phyloP scores from a whole-genome alignment of 2,888 invertebrate species.

The Epirrhoe alternata region DNA sequence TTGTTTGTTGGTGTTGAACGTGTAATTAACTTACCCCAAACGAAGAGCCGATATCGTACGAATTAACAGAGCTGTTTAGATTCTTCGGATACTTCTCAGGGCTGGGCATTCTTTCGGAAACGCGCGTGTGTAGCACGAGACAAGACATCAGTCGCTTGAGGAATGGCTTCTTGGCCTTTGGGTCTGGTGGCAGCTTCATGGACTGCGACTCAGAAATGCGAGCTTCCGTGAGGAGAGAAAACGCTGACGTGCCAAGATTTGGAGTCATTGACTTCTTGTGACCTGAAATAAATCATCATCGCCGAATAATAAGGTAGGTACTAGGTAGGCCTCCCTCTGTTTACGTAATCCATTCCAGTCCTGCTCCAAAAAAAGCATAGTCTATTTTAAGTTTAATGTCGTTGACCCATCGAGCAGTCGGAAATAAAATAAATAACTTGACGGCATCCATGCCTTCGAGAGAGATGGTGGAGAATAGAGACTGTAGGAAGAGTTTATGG shows the following conservation, averaged over 20 bases:
- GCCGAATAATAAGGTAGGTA: too few relatives aligned
- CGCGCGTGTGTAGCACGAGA: conserved; percentile 63
- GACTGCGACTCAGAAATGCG: conserved; percentile 41
- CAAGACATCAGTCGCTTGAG: conserved; percentile 71
- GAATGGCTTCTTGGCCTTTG: conserved; percentile 63
- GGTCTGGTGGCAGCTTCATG: conserved; percentile 34
- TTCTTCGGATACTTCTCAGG: conserved; percentile 39
- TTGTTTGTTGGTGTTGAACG: background rate
- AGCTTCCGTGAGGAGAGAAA: conserved; percentile 59
- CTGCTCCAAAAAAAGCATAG: too few relatives aligned
- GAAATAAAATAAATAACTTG: too few relatives aligned
- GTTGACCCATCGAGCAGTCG: too few relatives aligned
- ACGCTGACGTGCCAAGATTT: conserved; percentile 70
- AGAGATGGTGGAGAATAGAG: too few relatives aligned
- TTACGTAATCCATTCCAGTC: too few relatives aligned
- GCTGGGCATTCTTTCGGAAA: conserved; percentile 50
- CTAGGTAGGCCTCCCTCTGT: too few relatives aligned
- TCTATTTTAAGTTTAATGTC: too few relatives aligned
- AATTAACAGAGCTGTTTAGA: conserved; percentile 64
- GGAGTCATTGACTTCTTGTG: conserved; percentile 64
- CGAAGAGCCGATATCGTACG: conserved; percentile 72
- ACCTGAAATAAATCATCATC: too few relatives aligned
- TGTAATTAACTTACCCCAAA: conserved; percentile 60
- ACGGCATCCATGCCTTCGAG: too few relatives aligned
- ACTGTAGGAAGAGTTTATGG: too few relatives aligned